These are phyloP conservation scores for Eupithecia abbreviata DNA, from an alignment of 2,888 invertebrate genomes.

Conservation along the genomic window DNA sequence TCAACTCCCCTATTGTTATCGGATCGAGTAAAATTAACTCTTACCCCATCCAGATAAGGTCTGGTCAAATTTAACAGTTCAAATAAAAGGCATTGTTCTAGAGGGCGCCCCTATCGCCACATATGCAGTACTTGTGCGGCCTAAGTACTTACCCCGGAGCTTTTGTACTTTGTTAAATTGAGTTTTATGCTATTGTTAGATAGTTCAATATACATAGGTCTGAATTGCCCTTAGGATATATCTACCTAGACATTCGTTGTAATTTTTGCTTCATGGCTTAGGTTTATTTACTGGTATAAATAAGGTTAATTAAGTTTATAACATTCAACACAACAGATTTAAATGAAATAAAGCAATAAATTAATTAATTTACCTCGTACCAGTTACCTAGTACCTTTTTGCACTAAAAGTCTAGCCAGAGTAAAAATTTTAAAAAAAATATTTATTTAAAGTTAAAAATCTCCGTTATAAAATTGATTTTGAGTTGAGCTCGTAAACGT, in stretches of 20 bases:
- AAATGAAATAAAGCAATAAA: too few species aligned
- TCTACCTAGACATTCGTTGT: neutral
- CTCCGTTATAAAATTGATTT: neutral
- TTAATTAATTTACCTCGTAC: neutral
- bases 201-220: neutral
- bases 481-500: neutral
- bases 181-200: neutral
- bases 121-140: conserved; percentile 50
- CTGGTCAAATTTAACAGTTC: conserved; percentile 52
- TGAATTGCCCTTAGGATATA: neutral
- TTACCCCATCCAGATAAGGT: conserved; percentile 58
- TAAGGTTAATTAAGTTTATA: too few species aligned
- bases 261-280: neutral
- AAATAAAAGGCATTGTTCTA: conserved; percentile 64
- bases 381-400: neutral
- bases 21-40: conserved; percentile 54
- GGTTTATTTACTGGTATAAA: neutral
- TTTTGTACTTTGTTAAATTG: conserved; percentile 10
- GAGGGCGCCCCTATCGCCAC: conserved; percentile 68
- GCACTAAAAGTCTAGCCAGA: neutral
- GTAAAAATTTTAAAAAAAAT: neutral
- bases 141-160: conserved; percentile 2
- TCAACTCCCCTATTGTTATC: conserved; percentile 49
- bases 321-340: too few species aligned
- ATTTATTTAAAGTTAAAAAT: neutral